Base-by-base conservation (phyloP, 2,113 vertebrate species). In the Cynocephalus volans region DNA sequence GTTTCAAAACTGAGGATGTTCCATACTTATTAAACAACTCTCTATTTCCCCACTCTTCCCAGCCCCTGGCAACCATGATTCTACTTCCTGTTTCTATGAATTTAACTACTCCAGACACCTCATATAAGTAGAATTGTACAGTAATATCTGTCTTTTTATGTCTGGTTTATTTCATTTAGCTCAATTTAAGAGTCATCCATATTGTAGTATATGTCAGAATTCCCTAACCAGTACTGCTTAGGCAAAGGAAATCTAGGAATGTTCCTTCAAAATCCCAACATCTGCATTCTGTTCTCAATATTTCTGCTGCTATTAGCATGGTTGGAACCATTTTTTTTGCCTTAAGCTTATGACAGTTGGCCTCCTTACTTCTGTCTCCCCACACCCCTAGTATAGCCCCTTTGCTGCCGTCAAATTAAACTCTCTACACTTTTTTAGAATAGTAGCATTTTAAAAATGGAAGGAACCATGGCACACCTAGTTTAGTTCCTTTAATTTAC, bases 161-260 rank as follows among this genome's bases (percentile, higher is more conserved):
- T 73, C 69, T 97, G 69, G 11, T 21, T 82, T 73, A 48, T 87
- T 67, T 87, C 18, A 77, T n/a, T 86, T 92, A 75, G 13, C 14
- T 15, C 6, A 70, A 28, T 41, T 92, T 45, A 83, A 4, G 31
- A 48, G 54, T 90, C 50, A 41, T 75, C 12, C 17, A 26, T 72
- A 45, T 65, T 92, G 41, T n/a, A 75, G 7, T 60, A 19, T 75
- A 41, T 54, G 36, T 90, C 81, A 85, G 8, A 77, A 54, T 82
- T 93, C 89, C 50, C 60, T 69, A 33, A 56, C n/a, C 13, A 58
- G 33, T 76, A 26, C 45, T 95, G 8, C 33, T 45, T 83, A 64
- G 62, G 36, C n/a, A 87, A 58, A 93, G 17, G 45, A 52, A 92
- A 67, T 85, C 41, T 24, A 23, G 10, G 21, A 70, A 14, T 87